Percentiles rank a stretch among this genome's conserved stretches.
Evolutionary conservation across 1,140 invertebrate species (phyloP).

Genomic region (Drosophila sproati): DNA sequence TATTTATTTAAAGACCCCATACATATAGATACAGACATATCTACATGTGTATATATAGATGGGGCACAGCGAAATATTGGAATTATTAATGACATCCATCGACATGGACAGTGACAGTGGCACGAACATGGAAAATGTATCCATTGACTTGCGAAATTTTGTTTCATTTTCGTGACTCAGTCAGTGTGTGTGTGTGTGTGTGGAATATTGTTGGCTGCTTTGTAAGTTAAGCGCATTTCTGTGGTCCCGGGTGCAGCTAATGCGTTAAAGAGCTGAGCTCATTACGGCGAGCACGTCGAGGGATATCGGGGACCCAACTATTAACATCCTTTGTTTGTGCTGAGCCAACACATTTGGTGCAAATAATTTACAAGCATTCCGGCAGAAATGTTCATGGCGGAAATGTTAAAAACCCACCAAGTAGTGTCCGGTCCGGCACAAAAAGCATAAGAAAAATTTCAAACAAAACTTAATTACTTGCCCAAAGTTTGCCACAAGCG

Average conservation of each 20-base stretch:
- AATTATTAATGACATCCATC: slow-evolving; percentile 68
- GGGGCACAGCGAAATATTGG: slow-evolving; percentile 48
- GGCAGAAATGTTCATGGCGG: slow-evolving; percentile 30
- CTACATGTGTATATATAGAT: slow-evolving; percentile 6
- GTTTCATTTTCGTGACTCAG: slow-evolving; percentile 36
- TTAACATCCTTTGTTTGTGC: slow-evolving; percentile 64
- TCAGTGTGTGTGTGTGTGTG: slow-evolving; percentile 9
- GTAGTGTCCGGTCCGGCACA: slow-evolving; percentile 70
- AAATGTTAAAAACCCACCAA: slow-evolving; percentile 43
- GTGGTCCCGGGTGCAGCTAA: slow-evolving; percentile 43
- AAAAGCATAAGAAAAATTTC: slow-evolving; percentile 72
- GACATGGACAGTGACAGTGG: slow-evolving; percentile 31
- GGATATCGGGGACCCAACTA: slow-evolving; percentile 47
- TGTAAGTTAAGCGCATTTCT: slow-evolving; percentile 55
- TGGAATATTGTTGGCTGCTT: slow-evolving; percentile 52
- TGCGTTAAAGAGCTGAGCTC: slow-evolving; percentile 72
- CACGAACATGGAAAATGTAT: not conserved
- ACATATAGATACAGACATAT: slow-evolving; percentile 1
- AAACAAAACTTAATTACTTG: slow-evolving; percentile 81
- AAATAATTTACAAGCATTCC: slow-evolving; percentile 64
- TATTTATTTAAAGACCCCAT: slow-evolving; percentile 33
- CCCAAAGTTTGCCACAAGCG: slow-evolving; percentile 16
- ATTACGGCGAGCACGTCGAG: slow-evolving; percentile 45
- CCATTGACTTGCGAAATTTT: slow-evolving; percentile 39
- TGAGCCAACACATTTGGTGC: slow-evolving; percentile 44